Evolutionary conservation across 2,113 vertebrate genomes (phyloP).

Genomic region (Cynocephalus volans): DNA sequence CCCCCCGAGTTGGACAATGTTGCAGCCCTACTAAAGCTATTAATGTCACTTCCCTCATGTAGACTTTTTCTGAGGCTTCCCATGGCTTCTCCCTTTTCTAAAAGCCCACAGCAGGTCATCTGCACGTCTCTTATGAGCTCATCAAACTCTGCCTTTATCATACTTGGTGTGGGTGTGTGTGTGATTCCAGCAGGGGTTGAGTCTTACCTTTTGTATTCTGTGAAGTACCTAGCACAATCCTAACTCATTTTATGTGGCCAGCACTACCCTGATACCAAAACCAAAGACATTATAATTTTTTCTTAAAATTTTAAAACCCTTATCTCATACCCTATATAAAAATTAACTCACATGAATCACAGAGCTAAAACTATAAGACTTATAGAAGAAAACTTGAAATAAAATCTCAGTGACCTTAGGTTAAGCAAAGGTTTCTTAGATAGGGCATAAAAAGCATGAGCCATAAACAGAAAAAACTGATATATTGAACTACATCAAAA

Average conservation of each 20-base stretch:
- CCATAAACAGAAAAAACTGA: neutral
- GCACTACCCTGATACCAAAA: neutral
- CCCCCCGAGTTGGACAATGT: neutral
- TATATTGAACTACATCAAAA: constrained; percentile 1
- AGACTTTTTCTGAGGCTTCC: neutral
- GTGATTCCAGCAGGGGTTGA: neutral
- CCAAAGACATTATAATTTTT: constrained; percentile 20
- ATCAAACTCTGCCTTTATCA: neutral
- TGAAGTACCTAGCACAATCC: neutral
- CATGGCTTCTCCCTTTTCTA: neutral
- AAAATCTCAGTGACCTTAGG: constrained; percentile 28
- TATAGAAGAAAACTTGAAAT: constrained; percentile 40
- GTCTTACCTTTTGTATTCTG: neutral
- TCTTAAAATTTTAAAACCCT: constrained; percentile 11
- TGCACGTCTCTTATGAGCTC: neutral
- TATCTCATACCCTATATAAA: neutral
- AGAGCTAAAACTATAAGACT: constrained; percentile 23
- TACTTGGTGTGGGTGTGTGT: neutral
- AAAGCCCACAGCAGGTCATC: neutral
- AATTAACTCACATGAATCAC: constrained; percentile 38
- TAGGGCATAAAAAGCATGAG: neutral
- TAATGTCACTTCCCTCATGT: neutral
- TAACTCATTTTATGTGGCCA: neutral
- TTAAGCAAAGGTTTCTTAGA: constrained; percentile 26
- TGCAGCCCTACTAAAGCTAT: neutral